phyloP scores from a whole-genome alignment of 2,113 vertebrate genomes.

The Nesospiza acunhae region DNA sequence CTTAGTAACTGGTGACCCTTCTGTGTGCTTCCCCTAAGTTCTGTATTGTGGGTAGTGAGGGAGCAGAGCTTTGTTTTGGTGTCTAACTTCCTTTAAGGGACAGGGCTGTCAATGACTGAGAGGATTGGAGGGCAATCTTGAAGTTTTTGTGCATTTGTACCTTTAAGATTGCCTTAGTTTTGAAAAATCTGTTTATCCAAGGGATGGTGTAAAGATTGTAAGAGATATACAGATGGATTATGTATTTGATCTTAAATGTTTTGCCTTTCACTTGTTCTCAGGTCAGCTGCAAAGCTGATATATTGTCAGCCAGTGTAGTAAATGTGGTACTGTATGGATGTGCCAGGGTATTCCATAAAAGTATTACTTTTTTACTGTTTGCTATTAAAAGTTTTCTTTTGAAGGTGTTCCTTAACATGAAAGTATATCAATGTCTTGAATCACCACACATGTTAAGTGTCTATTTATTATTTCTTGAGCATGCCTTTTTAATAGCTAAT shows the following conservation, averaged over 20 bases:
- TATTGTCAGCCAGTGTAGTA: not conserved
- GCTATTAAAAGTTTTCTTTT: not conserved
- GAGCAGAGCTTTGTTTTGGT: not conserved
- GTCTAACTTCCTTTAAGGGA: not conserved
- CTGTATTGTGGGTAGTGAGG: not conserved
- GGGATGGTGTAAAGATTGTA: not conserved
- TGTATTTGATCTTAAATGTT: not conserved
- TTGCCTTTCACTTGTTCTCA: not conserved
- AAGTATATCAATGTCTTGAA: not conserved
- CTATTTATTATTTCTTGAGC: not conserved
- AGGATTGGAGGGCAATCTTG: not conserved
- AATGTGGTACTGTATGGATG: not conserved
- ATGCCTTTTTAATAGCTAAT: not conserved
- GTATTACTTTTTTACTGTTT: not conserved
- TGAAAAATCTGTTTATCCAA: not conserved
- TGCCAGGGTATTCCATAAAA: not conserved
- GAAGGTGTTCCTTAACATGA: not conserved
- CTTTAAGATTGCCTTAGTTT: not conserved
- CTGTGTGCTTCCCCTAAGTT: not conserved
- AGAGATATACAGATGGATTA: not conserved
- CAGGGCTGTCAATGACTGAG: rapidly evolving
- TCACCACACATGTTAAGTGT: not conserved
- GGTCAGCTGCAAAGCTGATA: not conserved
- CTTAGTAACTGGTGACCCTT: not conserved
- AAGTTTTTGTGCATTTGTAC: not conserved